Conservation (phyloP, 2,888 invertebrate species). For the Cantharis rustica region DNA sequence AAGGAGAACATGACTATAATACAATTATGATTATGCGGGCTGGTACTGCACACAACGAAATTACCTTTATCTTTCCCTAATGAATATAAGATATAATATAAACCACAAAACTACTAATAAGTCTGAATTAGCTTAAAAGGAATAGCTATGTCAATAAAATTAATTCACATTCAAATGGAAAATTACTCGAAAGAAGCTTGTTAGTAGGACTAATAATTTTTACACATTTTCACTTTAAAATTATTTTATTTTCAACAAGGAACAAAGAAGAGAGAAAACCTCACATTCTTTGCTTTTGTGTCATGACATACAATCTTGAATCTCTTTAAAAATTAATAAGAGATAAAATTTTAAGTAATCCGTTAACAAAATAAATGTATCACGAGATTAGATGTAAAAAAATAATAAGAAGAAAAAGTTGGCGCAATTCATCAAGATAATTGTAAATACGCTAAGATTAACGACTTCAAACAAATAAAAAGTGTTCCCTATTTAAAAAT, state of each 20-base stretch:
- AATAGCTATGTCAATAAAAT: not conserved
- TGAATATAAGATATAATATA: not conserved
- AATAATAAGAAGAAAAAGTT: not conserved
- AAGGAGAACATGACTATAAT: slow-evolving; percentile 4
- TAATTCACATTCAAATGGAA: not conserved
- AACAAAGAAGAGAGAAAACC: not conserved
- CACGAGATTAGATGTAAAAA: not conserved
- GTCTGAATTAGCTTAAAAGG: not conserved
- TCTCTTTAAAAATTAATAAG: not conserved
- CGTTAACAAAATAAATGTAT: not conserved
- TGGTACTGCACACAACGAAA: not conserved
- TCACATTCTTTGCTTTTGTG: not conserved
- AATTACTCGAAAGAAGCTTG: not conserved
- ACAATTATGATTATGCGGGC: not conserved
- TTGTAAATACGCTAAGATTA: not conserved
- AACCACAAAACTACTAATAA: not conserved
- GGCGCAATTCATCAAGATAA: not conserved
- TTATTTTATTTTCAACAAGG: not conserved
- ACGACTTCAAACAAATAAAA: not conserved
- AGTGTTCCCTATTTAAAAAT: not conserved
- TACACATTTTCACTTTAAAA: not conserved
- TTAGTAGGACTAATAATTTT: not conserved
- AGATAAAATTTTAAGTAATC: not conserved
- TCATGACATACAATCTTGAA: not conserved
- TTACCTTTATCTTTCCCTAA: not conserved